Conservation (phyloP, 2,888 invertebrate genomes). For the Agonum fuliginosum region DNA sequence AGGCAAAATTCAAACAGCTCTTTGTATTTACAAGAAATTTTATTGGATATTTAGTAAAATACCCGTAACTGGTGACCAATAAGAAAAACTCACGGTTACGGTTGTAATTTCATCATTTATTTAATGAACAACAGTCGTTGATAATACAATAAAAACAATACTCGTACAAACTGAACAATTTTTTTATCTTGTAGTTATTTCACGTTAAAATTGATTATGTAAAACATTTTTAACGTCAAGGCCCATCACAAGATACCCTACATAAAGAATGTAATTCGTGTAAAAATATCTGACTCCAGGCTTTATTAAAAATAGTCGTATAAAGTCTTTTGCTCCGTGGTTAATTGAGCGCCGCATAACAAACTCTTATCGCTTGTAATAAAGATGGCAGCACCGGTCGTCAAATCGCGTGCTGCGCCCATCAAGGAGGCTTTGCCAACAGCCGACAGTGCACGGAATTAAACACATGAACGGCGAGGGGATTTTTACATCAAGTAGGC, state of each 20-base stretch:
- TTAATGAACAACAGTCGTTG: neutral
- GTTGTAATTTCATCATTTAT: no score
- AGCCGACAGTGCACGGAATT: conserved; percentile 57
- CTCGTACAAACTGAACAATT: neutral
- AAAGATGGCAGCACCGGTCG: conserved; percentile 53
- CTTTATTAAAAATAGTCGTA: conserved; percentile 40
- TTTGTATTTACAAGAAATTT: no score
- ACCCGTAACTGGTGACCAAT: no score
- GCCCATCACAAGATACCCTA: neutral
- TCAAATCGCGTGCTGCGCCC: conserved; percentile 57
- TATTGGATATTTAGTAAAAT: no score
- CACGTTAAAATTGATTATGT: neutral
- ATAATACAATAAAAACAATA: neutral
- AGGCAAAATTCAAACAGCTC: no score
- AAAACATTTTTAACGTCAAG: neutral
- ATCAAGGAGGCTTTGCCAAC: conserved; percentile 50
- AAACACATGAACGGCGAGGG: conserved; percentile 8
- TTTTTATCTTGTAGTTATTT: conserved; percentile 16
- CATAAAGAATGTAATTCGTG: neutral
- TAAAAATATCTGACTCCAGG: neutral
- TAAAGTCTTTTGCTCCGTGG: conserved; percentile 37
- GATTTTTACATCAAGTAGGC: neutral
- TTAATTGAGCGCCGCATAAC: conserved; percentile 55
- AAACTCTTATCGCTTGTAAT: conserved; percentile 53
- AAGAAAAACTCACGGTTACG: no score